Conservation (phyloP, 2,888 invertebrate genomes). For the Sinhomidia bicolor region DNA sequence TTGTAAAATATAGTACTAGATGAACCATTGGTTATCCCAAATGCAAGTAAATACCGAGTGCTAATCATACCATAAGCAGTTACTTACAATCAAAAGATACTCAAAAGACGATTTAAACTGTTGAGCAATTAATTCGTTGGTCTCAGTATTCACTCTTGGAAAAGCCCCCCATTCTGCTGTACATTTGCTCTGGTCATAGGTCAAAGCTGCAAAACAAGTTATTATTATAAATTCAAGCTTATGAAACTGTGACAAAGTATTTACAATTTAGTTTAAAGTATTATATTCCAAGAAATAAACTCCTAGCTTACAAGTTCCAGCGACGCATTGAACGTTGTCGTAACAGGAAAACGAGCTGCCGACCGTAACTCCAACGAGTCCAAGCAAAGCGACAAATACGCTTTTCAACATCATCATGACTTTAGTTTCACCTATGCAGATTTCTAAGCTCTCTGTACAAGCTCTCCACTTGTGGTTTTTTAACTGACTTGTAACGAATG, state of each 20-base stretch:
- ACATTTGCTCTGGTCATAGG: slow-evolving; percentile 40
- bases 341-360: slow-evolving; percentile 7
- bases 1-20: too few species aligned
- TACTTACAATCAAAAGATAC: slow-evolving; percentile 76
- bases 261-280: not conserved
- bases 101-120: slow-evolving; percentile 76
- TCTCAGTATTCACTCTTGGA: slow-evolving; percentile 50
- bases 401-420: not conserved
- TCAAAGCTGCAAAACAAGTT: too few species aligned
- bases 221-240: too few species aligned
- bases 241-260: too few species aligned
- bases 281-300: not conserved
- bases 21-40: too few species aligned
- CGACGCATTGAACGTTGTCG: slow-evolving; percentile 14
- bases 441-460: not conserved
- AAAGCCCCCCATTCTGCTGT: slow-evolving; percentile 75
- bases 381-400: not conserved
- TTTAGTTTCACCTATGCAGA: too few species aligned
- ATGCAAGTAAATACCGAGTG: slow-evolving; percentile 11
- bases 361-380: not conserved
- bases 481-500: too few species aligned
- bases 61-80: too few species aligned
- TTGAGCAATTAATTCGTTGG: slow-evolving; percentile 63
- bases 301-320: not conserved
- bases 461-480: too few species aligned